A percentile compares a stretch with the other conserved stretches of the same genome.
Evolutionary conservation across 2,113 vertebrate genomes (phyloP).

Genomic region (Pelusios castaneus): DNA sequence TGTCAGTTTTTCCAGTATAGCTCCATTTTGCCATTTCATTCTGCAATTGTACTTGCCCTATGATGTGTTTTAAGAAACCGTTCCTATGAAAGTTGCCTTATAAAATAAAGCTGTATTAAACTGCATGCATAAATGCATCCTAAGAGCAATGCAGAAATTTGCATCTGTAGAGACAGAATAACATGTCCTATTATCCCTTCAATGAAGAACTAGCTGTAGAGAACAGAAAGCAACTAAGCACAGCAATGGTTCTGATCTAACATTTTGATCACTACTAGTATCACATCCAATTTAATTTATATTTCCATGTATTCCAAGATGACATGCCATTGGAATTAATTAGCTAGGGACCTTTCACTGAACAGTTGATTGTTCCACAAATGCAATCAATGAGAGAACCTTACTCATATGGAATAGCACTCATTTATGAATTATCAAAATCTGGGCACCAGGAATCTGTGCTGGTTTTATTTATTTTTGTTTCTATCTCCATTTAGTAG

Average conservation of each 20-base stretch:
- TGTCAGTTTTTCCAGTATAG: neutral
- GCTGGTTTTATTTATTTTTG: neutral
- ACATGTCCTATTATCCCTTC: rapidly evolving
- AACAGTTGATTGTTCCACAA: neutral
- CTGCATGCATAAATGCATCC: neutral
- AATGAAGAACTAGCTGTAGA: neutral
- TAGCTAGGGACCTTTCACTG: rapidly evolving
- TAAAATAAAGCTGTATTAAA: neutral
- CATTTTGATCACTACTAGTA: rapidly evolving
- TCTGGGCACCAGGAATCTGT: neutral
- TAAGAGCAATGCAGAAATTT: neutral
- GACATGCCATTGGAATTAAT: neutral
- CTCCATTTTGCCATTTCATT: neutral
- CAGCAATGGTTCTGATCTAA: rapidly evolving
- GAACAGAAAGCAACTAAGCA: neutral
- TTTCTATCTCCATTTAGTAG: neutral
- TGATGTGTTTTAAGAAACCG: neutral
- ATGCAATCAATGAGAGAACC: neutral
- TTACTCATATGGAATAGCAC: neutral
- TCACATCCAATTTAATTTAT: neutral
- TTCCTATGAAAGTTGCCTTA: neutral
- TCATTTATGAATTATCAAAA: neutral
- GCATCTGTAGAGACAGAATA: neutral
- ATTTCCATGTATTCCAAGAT: neutral
- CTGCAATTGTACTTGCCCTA: neutral